phyloP scores from a whole-genome alignment of 1,140 invertebrate species.

The Heliconius hewitsoni region DNA sequence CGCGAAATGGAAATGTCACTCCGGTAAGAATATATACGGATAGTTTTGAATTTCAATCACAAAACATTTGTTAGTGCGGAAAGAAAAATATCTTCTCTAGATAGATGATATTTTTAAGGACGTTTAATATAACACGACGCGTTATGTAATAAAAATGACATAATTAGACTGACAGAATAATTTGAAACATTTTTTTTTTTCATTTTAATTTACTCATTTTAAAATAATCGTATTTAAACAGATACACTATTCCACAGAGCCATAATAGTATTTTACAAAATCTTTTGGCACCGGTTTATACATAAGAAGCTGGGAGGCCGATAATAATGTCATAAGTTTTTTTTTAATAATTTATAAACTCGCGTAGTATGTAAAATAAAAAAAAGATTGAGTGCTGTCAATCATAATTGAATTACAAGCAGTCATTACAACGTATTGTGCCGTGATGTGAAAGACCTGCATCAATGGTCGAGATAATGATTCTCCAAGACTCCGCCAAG shows the following conservation, averaged over 20 bases:
- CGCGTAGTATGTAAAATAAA: not conserved
- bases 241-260: too few species aligned
- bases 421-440: conserved; percentile 39
- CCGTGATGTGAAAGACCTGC: conserved; percentile 41
- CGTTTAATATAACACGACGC: not conserved
- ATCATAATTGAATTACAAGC: conserved; percentile 19
- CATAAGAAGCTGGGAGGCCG: too few species aligned
- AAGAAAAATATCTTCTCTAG: not conserved
- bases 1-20: conserved; percentile 20
- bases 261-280: too few species aligned
- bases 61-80: conserved; percentile 10
- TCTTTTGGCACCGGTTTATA: too few species aligned
- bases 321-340: too few species aligned
- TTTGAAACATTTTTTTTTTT: not conserved
- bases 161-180: not conserved
- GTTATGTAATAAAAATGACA: not conserved
- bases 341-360: too few species aligned
- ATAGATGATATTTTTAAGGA: too few species aligned
- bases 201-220: too few species aligned
- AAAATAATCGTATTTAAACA: too few species aligned
- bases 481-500: conserved; percentile 27
- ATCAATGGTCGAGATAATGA: conserved; percentile 34
- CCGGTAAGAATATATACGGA: conserved; percentile 11
- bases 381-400: not conserved
- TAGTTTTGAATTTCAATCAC: conserved; percentile 9